Conservation (phyloP, 2,888 invertebrate genomes). For the Salticus scenicus region DNA sequence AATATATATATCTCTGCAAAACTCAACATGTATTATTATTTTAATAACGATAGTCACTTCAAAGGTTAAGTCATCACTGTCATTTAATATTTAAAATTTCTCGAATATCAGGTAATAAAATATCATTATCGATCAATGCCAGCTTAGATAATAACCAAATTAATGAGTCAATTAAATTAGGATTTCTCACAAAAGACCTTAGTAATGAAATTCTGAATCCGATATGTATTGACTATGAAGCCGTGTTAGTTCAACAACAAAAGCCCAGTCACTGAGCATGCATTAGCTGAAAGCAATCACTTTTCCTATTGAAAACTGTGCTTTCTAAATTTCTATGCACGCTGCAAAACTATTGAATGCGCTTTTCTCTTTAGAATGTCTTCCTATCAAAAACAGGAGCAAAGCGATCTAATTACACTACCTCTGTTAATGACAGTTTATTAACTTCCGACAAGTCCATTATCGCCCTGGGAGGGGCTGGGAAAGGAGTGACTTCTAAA, state of each 20-base stretch:
- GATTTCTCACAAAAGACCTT: not conserved
- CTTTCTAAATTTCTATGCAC: not conserved
- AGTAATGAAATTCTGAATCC: not conserved
- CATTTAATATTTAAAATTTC: too few species aligned
- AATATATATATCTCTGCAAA: too few species aligned
- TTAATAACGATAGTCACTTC: too few species aligned
- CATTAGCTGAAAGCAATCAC: conserved; percentile 1
- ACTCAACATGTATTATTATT: too few species aligned
- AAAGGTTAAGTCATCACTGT: too few species aligned
- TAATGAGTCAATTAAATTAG: conserved; percentile 3
- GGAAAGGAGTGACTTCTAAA: not conserved
- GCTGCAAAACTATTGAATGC: not conserved
- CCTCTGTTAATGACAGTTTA: conserved; percentile 19
- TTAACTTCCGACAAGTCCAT: conserved; percentile 15
- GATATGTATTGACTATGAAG: not conserved
- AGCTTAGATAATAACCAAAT: not conserved
- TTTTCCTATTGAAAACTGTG: not conserved
- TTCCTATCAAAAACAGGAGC: not conserved
- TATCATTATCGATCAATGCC: not conserved
- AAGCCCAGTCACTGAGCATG: not conserved
- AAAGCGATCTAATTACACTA: conserved; percentile 5
- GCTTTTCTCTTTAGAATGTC: not conserved
- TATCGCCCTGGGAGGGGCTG: not conserved
- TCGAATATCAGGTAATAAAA: too few species aligned
- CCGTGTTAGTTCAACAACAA: not conserved